Conservation (phyloP, 2,888 invertebrate species). For the Aphrophora alni region DNA sequence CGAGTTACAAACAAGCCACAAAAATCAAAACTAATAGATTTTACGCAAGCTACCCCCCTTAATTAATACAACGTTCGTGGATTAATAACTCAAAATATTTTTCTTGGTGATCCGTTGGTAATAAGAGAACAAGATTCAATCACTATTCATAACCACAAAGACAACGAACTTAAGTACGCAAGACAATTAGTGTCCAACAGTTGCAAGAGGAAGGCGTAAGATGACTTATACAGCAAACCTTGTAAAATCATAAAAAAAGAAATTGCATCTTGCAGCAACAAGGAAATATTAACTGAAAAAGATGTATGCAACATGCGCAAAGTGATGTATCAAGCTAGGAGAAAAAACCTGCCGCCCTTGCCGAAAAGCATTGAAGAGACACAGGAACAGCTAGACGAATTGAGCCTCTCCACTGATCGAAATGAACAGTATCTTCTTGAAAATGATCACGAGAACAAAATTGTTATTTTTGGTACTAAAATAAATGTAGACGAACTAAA, state of each 20-base stretch:
- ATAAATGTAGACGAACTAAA: neutral
- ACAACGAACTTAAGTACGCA: neutral
- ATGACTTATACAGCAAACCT: constrained; percentile 16
- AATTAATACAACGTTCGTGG: too few species aligned
- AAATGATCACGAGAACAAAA: constrained; percentile 10
- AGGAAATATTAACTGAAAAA: neutral
- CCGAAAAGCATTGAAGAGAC: constrained; percentile 14
- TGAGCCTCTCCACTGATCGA: neutral
- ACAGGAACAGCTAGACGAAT: neutral
- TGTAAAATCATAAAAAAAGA: constrained; percentile 10
- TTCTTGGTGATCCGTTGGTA: too few species aligned
- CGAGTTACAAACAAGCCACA: too few species aligned
- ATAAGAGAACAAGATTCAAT: too few species aligned
- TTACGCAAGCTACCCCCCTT: too few species aligned
- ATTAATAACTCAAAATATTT: too few species aligned
- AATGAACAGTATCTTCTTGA: neutral
- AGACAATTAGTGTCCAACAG: neutral
- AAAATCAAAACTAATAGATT: too few species aligned
- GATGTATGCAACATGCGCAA: neutral
- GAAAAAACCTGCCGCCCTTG: neutral
- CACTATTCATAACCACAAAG: constrained; percentile 18
- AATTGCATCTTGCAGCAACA: neutral
- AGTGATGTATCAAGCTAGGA: neutral
- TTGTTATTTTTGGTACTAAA: neutral
- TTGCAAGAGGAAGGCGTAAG: constrained; percentile 19